Evolutionary conservation across 2,113 vertebrate genomes (phyloP).

Genomic region (Myanophis thanlyinensis): DNA sequence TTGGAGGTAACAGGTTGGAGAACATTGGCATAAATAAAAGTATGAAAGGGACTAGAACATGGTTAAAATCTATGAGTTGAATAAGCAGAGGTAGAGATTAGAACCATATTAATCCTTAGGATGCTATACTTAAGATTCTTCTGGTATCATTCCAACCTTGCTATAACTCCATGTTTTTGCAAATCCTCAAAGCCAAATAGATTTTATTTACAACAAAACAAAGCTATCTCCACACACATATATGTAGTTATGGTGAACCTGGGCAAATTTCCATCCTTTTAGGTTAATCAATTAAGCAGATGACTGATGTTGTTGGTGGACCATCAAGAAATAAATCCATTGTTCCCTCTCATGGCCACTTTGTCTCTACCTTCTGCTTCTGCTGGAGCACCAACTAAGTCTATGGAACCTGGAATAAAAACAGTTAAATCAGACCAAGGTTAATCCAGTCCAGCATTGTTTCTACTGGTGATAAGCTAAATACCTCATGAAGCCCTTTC

Average conservation of each 20-base stretch:
- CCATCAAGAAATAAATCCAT: not conserved
- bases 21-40: not conserved
- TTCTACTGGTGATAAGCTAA: not conserved
- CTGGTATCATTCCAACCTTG: not conserved
- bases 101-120: not conserved
- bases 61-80: not conserved
- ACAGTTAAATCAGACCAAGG: not conserved
- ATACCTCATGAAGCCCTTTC: not conserved
- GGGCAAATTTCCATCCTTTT: not conserved
- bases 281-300: too few species aligned
- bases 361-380: not conserved
- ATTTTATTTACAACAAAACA: not conserved
- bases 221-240: too few species aligned
- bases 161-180: not conserved
- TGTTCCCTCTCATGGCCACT: not conserved
- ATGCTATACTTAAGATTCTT: not conserved
- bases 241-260: not conserved
- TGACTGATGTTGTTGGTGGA: too few species aligned
- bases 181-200: not conserved
- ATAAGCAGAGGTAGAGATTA: not conserved
- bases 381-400: not conserved
- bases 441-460: not conserved
- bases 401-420: constrained; percentile 7
- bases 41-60: not conserved
- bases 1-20: not conserved